These are phyloP conservation scores for Tanypteryx hageni DNA, from an alignment of 2,888 invertebrate genomes.

Conservation along the genomic window DNA sequence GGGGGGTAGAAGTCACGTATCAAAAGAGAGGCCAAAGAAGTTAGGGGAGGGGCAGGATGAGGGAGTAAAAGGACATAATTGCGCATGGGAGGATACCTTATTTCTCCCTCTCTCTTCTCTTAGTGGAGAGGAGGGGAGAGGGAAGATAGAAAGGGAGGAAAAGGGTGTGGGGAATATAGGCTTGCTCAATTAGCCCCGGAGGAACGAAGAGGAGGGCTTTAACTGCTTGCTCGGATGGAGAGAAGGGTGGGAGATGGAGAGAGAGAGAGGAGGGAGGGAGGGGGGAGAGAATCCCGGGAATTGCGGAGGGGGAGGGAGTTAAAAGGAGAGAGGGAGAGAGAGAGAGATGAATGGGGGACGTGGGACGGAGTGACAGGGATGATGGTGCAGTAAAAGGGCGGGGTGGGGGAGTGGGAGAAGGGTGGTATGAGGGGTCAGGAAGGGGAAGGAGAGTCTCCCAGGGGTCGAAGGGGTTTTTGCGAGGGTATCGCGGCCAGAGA, in stretches of 20 bases:
- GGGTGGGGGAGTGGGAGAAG: conserved; percentile 70
- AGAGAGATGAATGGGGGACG: conserved; percentile 66
- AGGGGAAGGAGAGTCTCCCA: conserved; percentile 69
- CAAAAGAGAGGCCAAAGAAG: not conserved
- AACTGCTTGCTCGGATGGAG: conserved; percentile 20
- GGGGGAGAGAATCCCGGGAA: conserved; percentile 18
- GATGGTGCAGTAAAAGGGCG: conserved; percentile 71
- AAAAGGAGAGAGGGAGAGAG: conserved; percentile 49
- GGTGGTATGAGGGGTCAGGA: conserved; percentile 70
- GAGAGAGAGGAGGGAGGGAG: conserved; percentile 37
- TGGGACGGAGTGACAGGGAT: conserved; percentile 65
- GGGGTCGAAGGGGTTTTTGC: conserved; percentile 57
- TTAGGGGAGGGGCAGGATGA: not conserved
- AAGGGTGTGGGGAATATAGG: not conserved
- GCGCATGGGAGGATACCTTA: not conserved
- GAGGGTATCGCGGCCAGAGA: conserved; percentile 48
- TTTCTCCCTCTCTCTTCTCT: not conserved
- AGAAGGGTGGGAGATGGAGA: conserved; percentile 60
- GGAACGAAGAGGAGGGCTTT: conserved; percentile 47
- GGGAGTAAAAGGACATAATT: not conserved
- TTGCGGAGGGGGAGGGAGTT: conserved; percentile 45
- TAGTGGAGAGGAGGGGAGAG: not conserved
- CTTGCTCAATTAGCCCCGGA: conserved; percentile 65
- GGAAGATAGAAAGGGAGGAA: not conserved
- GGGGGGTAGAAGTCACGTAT: not conserved